Evolutionary conservation across 2,113 vertebrate species (phyloP), one percentile per base, ranked within the genome.

Genomic region (Heteronetta atricapilla): DNA sequence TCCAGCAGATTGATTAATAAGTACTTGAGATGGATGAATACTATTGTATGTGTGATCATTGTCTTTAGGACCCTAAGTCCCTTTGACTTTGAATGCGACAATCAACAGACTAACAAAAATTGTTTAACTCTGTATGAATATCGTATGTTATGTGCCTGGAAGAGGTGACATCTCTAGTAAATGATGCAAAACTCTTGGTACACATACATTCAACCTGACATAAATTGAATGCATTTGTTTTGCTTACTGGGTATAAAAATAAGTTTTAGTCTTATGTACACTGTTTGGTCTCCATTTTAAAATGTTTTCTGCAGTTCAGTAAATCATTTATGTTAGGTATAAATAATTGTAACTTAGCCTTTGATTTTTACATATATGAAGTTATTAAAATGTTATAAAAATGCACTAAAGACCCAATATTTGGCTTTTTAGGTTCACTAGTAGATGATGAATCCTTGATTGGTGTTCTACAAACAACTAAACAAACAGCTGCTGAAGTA

Each of bases 401-500:
- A 52, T 76, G 3, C 18, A 23, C 59, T 77, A 89, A 90, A 20
- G 2, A 48, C 66, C 34, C 38, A 42, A 26, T 74, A 33, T 92
- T 86, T 93, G 29, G 20, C 18, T 62, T 85, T 93, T 93, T 78
- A 98, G 98, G 98, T 70, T 98, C 98, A 60, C 86, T 98, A 42
- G 98, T 98, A n/a, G 98, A 98, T 33, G 98, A 98, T 14, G 98
- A 98, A 53, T 98, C 98, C 42, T 95, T 98, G 89, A 98, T 98
- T 23, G 97, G 97, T 42, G 98, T 98, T 74, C 98, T 98, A 60
- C 97, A 89, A 84, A 97, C 52, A 86, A 98, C 98, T 60, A 98
- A 98, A 81, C 93, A 96, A 82, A 98, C 98, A 28, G 98, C 98
- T 19, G 94, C 96, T 25, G 98, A 98, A 86, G 98, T 98, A 11